These are phyloP conservation scores for Frieseomelitta varia DNA, from an alignment of 1,140 invertebrate species.

Conservation along the genomic window DNA sequence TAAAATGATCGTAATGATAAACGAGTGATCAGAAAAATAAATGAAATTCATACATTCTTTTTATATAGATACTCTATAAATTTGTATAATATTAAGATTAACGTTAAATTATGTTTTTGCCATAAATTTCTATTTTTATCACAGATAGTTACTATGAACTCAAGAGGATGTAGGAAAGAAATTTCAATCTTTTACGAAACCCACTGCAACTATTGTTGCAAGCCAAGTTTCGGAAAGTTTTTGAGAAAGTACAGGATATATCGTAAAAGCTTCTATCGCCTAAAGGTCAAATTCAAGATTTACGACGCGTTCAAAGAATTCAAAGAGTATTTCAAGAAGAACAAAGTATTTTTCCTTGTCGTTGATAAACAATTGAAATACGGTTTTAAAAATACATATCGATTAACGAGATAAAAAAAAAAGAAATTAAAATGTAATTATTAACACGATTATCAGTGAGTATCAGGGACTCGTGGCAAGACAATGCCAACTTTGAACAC, in stretches of 20 bases:
- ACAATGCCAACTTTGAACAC: neutral
- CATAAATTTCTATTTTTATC: too few relatives aligned
- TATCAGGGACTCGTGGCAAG: too few relatives aligned
- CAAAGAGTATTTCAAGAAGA: neutral
- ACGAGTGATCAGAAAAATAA: neutral
- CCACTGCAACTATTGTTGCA: neutral
- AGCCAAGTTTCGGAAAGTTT: neutral
- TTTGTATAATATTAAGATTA: too few relatives aligned
- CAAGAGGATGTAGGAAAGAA: neutral
- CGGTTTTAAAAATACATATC: neutral
- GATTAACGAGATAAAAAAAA: neutral
- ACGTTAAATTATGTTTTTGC: too few relatives aligned
- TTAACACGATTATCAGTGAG: too few relatives aligned
- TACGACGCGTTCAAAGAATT: neutral
- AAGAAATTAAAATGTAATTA: too few relatives aligned
- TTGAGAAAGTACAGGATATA: neutral
- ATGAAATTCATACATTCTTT: neutral
- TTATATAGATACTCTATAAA: too few relatives aligned
- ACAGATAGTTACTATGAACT: neutral
- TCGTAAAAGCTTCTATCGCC: neutral
- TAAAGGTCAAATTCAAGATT: slow-evolving; percentile 6
- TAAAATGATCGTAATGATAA: neutral
- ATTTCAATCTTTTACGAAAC: neutral
- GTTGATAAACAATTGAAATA: neutral
- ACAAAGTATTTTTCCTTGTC: slow-evolving; percentile 11